Conservation (phyloP, 1,140 invertebrate genomes). For the Melipona quadrifasciata region DNA sequence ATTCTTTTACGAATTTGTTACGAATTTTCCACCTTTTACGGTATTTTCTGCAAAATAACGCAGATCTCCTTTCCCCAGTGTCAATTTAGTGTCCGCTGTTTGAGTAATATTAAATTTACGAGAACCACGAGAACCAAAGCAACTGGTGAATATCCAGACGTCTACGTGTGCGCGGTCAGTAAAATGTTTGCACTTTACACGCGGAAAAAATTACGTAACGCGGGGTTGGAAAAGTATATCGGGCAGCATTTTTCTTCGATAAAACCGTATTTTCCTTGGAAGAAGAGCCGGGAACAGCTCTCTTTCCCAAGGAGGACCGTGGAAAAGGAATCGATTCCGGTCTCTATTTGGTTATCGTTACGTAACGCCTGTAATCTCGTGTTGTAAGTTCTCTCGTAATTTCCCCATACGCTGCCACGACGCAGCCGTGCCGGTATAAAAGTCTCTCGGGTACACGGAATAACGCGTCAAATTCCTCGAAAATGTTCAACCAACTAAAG, state of each 20-base stretch:
- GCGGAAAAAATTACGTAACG: background rate
- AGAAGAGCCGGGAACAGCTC: background rate
- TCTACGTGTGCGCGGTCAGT: background rate
- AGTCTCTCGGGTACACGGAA: conserved; percentile 1
- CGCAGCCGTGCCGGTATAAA: background rate
- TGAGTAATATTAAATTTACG: background rate
- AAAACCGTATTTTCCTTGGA: background rate
- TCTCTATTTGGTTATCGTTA: conserved; percentile 50
- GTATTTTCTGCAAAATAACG: background rate
- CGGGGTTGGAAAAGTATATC: background rate
- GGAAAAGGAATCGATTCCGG: conserved; percentile 30
- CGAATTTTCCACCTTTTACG: background rate
- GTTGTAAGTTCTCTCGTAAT: conserved; percentile 21
- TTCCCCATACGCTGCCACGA: conserved; percentile 23
- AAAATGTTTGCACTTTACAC: background rate
- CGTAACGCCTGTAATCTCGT: conserved; percentile 40
- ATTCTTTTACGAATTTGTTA: background rate
- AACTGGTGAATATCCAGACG: background rate
- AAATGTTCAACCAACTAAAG: background rate
- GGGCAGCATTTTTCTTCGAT: background rate
- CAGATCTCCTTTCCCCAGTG: too few species aligned
- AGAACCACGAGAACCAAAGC: background rate
- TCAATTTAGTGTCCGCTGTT: background rate
- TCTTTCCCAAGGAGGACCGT: background rate
- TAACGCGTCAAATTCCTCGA: background rate